Base-by-base conservation (phyloP, 2,888 invertebrate species). In the Uloborus plumipes region DNA sequence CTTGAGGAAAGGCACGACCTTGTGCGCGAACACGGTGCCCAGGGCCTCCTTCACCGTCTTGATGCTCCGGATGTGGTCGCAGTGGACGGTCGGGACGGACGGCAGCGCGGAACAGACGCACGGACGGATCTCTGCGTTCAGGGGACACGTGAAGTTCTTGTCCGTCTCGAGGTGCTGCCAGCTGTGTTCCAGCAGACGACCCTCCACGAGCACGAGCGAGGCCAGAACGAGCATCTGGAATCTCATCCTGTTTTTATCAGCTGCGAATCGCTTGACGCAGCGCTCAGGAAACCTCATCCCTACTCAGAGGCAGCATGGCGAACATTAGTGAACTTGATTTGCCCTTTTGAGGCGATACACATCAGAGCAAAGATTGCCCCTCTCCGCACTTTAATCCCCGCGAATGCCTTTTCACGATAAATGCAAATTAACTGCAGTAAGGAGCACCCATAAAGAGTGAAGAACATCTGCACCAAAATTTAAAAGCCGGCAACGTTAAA, bases 241-340 rank as follows among this genome's bases (percentile, higher is more conserved):
- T 70, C 53, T 71, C 82, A 82, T 82, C 39, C 67, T 76, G 59
- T 76, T n/a, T n/a, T n/a, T 67, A 82, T 76, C 75, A 58, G 22
- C 49, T 22, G 47, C 47, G 59, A 70, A 75, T 58, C 58, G 58
- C 74, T 64, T 75, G 61, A 69, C 80, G 26, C 70, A 81, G 81
- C 70, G 55, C 61, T 70, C 59, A 59, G 50, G 53, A 49, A 31
- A 65, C 18, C 65, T 70, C 74, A 70, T 71, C 55, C 47, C 18
- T 51, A 55, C 20, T 6, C 55, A 58, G 22, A 9, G 64, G 53
- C 78, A 55, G 47, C 72, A 73, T 67, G 61, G 47, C 26, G 55
- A 72, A 50, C 22, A 51, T 58, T 66, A 72, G 67, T 67, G 69
- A 73, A 49, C 50, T n/a, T 18, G 62, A 53, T 55, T 66, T 14